Evolutionary conservation across 2,888 invertebrate genomes (phyloP).

Genomic region (Bombyx huttoni): DNA sequence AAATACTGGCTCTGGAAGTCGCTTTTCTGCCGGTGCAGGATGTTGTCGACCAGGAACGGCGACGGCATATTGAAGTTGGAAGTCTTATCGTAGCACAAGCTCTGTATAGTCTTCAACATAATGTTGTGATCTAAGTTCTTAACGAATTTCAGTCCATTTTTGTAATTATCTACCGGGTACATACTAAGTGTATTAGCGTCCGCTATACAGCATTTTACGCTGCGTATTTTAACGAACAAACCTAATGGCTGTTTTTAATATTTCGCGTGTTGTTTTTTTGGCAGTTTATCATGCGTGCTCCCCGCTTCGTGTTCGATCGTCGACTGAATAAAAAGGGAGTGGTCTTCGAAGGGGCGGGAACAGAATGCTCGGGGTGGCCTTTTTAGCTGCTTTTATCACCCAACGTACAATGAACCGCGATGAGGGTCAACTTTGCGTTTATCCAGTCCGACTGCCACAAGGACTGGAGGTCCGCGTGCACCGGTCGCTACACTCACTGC

Average conservation of each 20-base stretch:
- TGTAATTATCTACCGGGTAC: constrained; percentile 55
- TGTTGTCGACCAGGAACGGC: constrained; percentile 75
- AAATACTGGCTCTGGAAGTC: constrained; percentile 67
- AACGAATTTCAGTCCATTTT: constrained; percentile 55
- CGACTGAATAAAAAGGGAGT: constrained; percentile 54
- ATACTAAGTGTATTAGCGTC: constrained; percentile 28
- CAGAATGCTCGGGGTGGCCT: constrained; percentile 41
- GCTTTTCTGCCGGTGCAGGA: constrained; percentile 71
- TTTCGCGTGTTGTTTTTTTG: not conserved
- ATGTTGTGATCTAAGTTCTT: constrained; percentile 53
- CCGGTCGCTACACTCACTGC: constrained; percentile 28
- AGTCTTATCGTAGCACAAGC: constrained; percentile 50
- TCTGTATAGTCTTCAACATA: constrained; percentile 66
- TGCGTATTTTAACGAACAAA: too few species aligned
- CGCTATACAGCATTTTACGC: not conserved
- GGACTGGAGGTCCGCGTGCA: constrained; percentile 16
- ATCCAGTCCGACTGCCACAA: not conserved
- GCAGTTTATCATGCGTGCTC: constrained; percentile 18
- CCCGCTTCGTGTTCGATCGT: constrained; percentile 18
- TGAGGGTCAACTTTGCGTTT: not conserved
- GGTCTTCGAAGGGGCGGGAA: constrained; percentile 54
- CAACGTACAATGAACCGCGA: constrained; percentile 27
- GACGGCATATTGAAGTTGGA: constrained; percentile 69
- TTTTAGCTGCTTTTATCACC: constrained; percentile 54
- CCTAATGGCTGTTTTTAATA: not conserved